Evolutionary conservation across 2,888 invertebrate genomes (phyloP), one percentile per base, ranked within the genome.

Genomic region (Melinaea menophilus): DNA sequence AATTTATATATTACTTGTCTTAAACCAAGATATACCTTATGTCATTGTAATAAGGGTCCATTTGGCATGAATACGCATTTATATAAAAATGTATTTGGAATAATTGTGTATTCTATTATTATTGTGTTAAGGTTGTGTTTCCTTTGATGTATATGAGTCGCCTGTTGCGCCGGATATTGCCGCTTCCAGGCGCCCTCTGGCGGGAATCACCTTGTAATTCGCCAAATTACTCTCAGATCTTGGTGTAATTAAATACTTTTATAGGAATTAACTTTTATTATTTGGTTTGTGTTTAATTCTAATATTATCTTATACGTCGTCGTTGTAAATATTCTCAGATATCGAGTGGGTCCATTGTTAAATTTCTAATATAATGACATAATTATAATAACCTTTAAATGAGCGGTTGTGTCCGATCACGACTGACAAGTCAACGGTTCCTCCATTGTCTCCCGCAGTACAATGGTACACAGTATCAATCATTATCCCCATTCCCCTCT

Each of bases 111-210:
- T 68, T 48, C 55, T 70, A 64, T 41, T 37, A 0, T 0, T 1
- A 4, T 1, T 0, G 1, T 0, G 0, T 4, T 60, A 68, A 55
- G 58, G 71, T 62, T 55, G 51, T 58, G 45, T 11, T 66, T 70
- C 62, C 3, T 37, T 12, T 56, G n/a, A 0, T 12, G 56, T 57
- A 58, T 37, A 11, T 56, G 45, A 34, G 22, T 70, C 68, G 87
- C 88, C 87, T 88, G 88, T 88, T 88, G 88, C 87, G 66, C 80
- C 88, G 89, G 90, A 90, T 86, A 89, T 86, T 84, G 79, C 84
- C 73, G 69, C 79, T 77, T 75, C 85, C 82, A 82, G 85, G 84
- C 82, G 78, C 82, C 81, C 84, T 81, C 81, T 80, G 76, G 72
- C 78, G 82, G 80, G 84, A 84, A 86, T 85, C 79, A 82, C 85